Percentiles rank a stretch among this genome's conserved stretches.
Evolutionary conservation across 1,140 invertebrate genomes (phyloP).

Genomic region (Ostrea edulis): DNA sequence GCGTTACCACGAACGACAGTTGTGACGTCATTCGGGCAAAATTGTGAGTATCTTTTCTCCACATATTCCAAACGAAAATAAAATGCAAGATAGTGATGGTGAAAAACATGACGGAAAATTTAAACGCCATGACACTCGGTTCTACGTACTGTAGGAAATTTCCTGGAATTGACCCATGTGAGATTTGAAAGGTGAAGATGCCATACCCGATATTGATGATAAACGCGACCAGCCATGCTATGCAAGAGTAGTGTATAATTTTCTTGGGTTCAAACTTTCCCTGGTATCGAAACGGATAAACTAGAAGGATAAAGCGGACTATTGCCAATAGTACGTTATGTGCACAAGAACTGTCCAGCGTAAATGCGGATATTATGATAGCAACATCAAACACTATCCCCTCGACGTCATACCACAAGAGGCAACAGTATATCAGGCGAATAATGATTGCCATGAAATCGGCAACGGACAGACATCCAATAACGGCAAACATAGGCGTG

Average conservation of each 20-base stretch:
- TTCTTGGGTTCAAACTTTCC: conserved; percentile 20
- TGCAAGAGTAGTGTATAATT: background rate
- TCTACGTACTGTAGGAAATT: conserved; percentile 26
- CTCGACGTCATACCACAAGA: conserved; percentile 1
- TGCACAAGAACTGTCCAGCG: conserved; percentile 11
- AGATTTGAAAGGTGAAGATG: conserved; percentile 20
- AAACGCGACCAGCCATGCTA: conserved; percentile 5
- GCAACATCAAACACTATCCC: conserved; percentile 14
- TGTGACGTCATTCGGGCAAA: conserved; percentile 18
- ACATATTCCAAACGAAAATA: conserved; percentile 25
- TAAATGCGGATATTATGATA: background rate
- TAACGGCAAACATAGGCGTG: conserved; percentile 23
- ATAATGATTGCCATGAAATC: conserved; percentile 23
- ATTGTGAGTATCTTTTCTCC: conserved; percentile 28
- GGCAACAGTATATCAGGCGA: conserved; percentile 16
- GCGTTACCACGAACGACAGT: conserved; percentile 8
- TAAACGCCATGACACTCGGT: conserved; percentile 7
- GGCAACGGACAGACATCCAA: background rate
- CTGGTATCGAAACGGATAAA: conserved; percentile 20
- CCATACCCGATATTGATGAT: conserved; percentile 18
- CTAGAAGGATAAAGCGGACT: background rate
- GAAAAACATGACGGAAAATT: conserved; percentile 29
- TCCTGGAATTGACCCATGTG: conserved; percentile 2
- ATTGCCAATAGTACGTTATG: conserved; percentile 19
- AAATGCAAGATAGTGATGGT: conserved; percentile 22